Percentiles rank a stretch among this genome's conserved stretches.
These are phyloP conservation scores for Tauraco hartlaubi DNA, from an alignment of 2,797 vertebrate species.

Conservation along the genomic window DNA sequence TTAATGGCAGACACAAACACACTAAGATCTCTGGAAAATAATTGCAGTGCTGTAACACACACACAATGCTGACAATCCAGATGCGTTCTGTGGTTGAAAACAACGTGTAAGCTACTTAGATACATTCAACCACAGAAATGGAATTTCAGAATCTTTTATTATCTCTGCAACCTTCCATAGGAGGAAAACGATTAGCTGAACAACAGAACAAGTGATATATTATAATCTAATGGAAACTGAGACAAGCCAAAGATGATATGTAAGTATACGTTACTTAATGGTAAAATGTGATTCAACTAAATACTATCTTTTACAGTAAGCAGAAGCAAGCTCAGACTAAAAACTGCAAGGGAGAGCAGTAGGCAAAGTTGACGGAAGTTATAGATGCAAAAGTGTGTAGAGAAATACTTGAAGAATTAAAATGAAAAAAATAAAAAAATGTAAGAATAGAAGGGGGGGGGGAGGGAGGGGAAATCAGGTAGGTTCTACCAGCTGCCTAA, in stretches of 20 bases:
- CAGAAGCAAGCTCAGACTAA: neutral
- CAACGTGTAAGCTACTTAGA: neutral
- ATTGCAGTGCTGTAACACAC: neutral
- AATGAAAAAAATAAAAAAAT: no score
- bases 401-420: neutral
- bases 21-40: conserved; percentile 45
- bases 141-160: conserved; percentile 15
- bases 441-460: neutral
- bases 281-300: neutral
- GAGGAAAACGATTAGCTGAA: neutral
- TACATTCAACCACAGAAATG: neutral
- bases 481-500: neutral
- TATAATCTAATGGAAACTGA: neutral
- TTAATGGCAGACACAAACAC: conserved; percentile 31
- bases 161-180: neutral
- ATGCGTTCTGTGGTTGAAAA: neutral
- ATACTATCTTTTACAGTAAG: neutral
- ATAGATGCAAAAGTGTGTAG: neutral
- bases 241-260: neutral
- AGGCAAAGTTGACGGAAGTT: neutral
- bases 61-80: conserved; percentile 6
- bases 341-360: neutral
- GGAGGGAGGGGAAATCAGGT: neutral
- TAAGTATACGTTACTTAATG: neutral
- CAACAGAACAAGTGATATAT: neutral